These are phyloP conservation scores for Orchestes rusci DNA, from an alignment of 2,888 invertebrate genomes.

Conservation along the genomic window DNA sequence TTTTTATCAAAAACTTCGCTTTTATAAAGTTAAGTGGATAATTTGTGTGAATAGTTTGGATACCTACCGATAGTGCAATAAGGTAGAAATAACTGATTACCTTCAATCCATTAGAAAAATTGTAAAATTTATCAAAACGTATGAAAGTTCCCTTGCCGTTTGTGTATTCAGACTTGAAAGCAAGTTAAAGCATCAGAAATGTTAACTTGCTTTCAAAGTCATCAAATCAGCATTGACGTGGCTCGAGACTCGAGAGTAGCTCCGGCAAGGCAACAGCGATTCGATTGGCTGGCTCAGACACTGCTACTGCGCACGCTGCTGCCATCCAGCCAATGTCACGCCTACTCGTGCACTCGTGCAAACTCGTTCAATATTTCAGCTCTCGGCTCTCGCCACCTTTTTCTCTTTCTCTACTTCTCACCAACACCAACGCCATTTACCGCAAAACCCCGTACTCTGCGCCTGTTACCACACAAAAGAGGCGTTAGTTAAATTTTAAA, in stretches of 20 bases:
- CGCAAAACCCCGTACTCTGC: slow-evolving; percentile 23
- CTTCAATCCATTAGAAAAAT: no score
- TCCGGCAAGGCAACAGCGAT: slow-evolving; percentile 12
- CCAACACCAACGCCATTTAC: slow-evolving; percentile 14
- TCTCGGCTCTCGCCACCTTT: slow-evolving; percentile 20
- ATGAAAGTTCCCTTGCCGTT: no score
- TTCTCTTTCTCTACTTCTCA: slow-evolving; percentile 10
- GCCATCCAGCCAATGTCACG: slow-evolving; percentile 24
- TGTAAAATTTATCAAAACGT: no score
- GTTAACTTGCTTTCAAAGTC: no score
- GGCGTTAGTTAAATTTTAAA: slow-evolving; percentile 17
- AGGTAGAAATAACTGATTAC: no score
- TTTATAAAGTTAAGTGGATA: no score
- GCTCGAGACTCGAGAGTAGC: slow-evolving; percentile 21
- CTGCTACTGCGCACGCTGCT: slow-evolving; percentile 8
- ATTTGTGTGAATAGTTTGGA: no score
- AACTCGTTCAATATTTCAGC: slow-evolving; percentile 2
- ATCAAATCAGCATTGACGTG: no score
- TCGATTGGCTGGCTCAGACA: slow-evolving; percentile 23
- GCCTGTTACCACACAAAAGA: slow-evolving; percentile 26
- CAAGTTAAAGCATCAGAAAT: no score
- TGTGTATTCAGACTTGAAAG: no score
- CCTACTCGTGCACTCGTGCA: slow-evolving; percentile 10
- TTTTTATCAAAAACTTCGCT: no score
- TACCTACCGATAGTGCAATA: no score